Evolutionary conservation across 2,113 vertebrate species (phyloP).

Genomic region (Circaetus cinerascens): DNA sequence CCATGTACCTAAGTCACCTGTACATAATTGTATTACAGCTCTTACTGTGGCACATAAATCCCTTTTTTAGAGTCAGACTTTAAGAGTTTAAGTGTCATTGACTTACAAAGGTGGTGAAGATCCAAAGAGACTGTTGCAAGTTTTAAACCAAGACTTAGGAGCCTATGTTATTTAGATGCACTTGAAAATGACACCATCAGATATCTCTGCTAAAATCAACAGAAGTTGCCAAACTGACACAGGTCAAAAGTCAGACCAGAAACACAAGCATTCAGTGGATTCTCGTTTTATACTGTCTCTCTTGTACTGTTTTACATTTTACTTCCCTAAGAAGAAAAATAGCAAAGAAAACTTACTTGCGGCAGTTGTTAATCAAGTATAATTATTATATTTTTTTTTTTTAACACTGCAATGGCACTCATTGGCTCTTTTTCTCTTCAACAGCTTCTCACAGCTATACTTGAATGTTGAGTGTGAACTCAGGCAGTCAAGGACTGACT

Average conservation of each 20-base stretch:
- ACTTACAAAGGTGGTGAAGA: neutral
- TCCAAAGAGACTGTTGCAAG: neutral
- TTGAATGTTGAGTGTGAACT: neutral
- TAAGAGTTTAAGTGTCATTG: neutral
- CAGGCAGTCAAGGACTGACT: neutral
- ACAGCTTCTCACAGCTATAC: neutral
- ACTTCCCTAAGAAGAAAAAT: neutral
- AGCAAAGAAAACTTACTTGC: neutral
- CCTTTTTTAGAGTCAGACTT: neutral
- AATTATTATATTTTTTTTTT: neutral
- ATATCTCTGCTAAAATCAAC: neutral
- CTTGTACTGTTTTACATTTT: neutral
- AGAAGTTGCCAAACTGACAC: neutral
- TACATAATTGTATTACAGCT: neutral
- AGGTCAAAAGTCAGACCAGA: neutral
- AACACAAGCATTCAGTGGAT: neutral
- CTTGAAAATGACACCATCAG: neutral
- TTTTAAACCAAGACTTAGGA: neutral
- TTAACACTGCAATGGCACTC: neutral
- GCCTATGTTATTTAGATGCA: neutral
- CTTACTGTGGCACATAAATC: neutral
- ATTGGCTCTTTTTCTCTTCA: neutral
- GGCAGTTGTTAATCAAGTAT: neutral
- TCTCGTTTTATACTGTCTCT: neutral
- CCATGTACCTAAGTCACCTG: fast-evolving